These are phyloP conservation scores for Melanargia galathea DNA, from an alignment of 2,888 invertebrate genomes.

Conservation along the genomic window DNA sequence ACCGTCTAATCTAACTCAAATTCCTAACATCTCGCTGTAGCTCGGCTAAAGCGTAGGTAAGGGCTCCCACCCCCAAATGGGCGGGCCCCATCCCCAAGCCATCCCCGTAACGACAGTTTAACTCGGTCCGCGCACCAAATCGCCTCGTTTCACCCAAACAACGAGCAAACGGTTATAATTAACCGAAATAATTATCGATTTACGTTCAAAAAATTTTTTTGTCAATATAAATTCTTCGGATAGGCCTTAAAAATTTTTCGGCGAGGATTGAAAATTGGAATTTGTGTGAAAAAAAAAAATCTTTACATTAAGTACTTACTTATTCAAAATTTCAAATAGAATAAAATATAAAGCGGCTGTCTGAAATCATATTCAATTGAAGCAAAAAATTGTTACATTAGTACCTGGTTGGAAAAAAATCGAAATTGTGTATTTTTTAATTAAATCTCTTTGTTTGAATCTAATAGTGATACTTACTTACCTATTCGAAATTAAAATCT, in stretches of 20 bases:
- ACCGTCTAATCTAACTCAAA: constrained; percentile 28
- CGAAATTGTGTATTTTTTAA: too few species aligned
- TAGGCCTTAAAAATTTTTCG: constrained; percentile 18
- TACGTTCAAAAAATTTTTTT: constrained; percentile 20
- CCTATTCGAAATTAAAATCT: background rate
- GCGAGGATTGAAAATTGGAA: constrained; percentile 4
- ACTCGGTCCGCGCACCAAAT: constrained; percentile 60
- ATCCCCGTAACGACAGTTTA: constrained; percentile 62
- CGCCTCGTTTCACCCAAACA: constrained; percentile 62
- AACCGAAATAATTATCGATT: constrained; percentile 53
- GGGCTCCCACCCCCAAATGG: constrained; percentile 42
- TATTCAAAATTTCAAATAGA: too few species aligned
- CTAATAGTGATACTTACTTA: too few species aligned
- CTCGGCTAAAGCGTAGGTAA: constrained; percentile 28
- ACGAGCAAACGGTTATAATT: constrained; percentile 57
- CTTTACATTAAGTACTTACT: too few species aligned
- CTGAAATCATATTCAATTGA: too few species aligned
- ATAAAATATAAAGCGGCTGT: too few species aligned
- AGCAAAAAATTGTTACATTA: too few species aligned
- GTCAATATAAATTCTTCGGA: background rate
- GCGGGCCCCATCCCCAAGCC: constrained; percentile 49
- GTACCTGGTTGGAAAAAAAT: too few species aligned
- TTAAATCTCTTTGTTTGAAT: too few species aligned
- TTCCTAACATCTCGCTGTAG: constrained; percentile 17
- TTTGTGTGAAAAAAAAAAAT: constrained; percentile 1